Conservation (phyloP, 1,140 invertebrate genomes). For the Teleopsis dalmanni region DNA sequence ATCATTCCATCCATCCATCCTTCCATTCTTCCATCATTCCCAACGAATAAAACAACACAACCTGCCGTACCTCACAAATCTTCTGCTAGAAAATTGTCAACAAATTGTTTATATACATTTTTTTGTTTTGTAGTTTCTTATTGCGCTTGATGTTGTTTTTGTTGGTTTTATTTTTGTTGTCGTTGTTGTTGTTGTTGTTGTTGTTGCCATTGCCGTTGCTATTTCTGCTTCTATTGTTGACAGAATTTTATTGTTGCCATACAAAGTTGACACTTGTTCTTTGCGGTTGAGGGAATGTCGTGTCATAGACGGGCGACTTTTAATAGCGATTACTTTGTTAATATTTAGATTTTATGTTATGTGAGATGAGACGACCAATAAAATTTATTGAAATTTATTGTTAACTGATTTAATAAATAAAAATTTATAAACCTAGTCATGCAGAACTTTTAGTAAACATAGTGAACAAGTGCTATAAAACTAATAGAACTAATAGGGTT, state of each 20-base stretch:
- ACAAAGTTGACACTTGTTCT: not conserved
- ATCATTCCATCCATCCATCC: not conserved
- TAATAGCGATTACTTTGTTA: too few relatives aligned
- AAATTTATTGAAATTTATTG: too few relatives aligned
- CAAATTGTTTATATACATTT: not conserved
- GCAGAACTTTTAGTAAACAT: too few relatives aligned
- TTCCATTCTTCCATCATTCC: not conserved
- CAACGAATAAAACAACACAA: not conserved
- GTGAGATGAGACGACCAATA: too few relatives aligned
- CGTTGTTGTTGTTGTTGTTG: not conserved
- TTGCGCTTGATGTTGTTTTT: slow-evolving; percentile 4
- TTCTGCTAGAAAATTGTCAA: not conserved
- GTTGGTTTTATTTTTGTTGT: not conserved
- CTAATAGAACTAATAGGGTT: too few relatives aligned
- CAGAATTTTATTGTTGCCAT: not conserved
- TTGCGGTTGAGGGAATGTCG: too few relatives aligned
- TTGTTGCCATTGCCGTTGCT: not conserved
- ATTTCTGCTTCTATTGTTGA: slow-evolving; percentile 3
- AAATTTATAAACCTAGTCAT: too few relatives aligned
- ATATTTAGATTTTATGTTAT: too few relatives aligned
- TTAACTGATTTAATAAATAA: too few relatives aligned
- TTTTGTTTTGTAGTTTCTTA: not conserved
- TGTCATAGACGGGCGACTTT: too few relatives aligned
- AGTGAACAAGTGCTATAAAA: too few relatives aligned
- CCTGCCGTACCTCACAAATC: not conserved